Conservation (phyloP, 37 sponge, comb jelly and placozoan species). For the Chondrilla cf. caribensis region DNA sequence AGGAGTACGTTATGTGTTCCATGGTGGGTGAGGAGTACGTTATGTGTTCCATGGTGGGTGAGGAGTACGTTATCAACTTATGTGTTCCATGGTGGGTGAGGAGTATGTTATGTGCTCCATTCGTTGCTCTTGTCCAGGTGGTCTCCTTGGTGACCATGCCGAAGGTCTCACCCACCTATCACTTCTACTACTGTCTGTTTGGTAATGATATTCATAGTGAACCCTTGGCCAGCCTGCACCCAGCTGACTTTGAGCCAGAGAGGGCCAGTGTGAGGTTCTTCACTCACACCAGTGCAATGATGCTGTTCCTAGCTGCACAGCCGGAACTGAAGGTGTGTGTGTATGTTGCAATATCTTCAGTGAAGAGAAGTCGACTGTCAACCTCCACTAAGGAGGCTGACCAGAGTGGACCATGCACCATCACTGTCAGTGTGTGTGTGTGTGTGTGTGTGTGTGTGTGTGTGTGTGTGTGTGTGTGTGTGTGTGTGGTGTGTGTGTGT, state of each 20-base stretch:
- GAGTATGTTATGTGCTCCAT: not conserved
- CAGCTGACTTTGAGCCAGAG: conserved; percentile 59
- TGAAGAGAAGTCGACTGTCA: not conserved
- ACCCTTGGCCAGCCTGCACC: conserved; percentile 25
- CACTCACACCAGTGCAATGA: conserved; percentile 4
- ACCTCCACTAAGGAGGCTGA: no score
- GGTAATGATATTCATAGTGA: conserved; percentile 77
- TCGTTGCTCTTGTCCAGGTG: no score
- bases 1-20: no score
- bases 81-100: no score
- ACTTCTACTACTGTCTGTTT: conserved; percentile 67
- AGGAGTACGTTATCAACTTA: no score
- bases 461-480: not conserved
- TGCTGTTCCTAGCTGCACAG: conserved; percentile 48
- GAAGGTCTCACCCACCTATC: not conserved
- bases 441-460: not conserved
- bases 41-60: no score
- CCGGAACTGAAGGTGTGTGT: conserved; percentile 43
- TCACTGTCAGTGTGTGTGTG: not conserved
- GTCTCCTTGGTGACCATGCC: not conserved
- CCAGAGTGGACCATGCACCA: not conserved
- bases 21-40: no score
- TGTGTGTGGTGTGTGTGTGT: no score
- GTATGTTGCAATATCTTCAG: no score
- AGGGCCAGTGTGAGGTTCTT: conserved; percentile 57